Conservation (phyloP, 2,888 invertebrate genomes). For the Trichogramma dendrolimi region DNA sequence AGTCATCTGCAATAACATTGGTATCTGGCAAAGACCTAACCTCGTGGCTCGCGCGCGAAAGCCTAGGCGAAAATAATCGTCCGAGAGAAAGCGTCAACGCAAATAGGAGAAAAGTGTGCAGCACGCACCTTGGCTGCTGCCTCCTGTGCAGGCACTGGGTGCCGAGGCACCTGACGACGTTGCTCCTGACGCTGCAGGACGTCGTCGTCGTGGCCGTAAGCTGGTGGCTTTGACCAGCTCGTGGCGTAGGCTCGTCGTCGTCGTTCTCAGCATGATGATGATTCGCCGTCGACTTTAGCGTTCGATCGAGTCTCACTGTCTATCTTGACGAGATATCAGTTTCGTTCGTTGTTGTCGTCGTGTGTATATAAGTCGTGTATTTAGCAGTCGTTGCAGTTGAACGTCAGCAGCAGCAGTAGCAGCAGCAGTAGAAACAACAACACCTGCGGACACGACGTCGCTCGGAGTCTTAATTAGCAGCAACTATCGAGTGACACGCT, state of each 20-base stretch:
- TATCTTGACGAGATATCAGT: background rate
- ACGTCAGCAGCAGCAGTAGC: too few species aligned
- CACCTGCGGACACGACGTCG: too few species aligned
- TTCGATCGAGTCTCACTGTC: background rate
- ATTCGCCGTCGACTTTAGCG: background rate
- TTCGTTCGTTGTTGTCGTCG: too few species aligned
- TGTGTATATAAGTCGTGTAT: too few species aligned
- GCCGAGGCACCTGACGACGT: conserved; percentile 59
- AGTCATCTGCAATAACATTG: too few species aligned
- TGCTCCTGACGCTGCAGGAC: conserved; percentile 51
- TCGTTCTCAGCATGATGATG: conserved; percentile 67
- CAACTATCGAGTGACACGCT: background rate
- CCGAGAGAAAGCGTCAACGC: too few species aligned
- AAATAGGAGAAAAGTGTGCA: background rate
- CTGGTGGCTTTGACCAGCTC: conserved; percentile 59
- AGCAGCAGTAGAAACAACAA: too few species aligned
- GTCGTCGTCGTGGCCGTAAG: conserved; percentile 36
- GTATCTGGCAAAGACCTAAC: too few species aligned
- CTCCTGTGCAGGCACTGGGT: conserved; percentile 63
- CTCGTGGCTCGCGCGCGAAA: too few species aligned
- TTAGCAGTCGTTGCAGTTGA: too few species aligned
- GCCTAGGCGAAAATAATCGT: too few species aligned
- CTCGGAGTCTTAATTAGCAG: too few species aligned
- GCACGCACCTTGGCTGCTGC: conserved; percentile 57
- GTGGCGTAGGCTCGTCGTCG: conserved; percentile 63